Conservation (phyloP, 2,113 vertebrate species). For the Bubalus kerabau region DNA sequence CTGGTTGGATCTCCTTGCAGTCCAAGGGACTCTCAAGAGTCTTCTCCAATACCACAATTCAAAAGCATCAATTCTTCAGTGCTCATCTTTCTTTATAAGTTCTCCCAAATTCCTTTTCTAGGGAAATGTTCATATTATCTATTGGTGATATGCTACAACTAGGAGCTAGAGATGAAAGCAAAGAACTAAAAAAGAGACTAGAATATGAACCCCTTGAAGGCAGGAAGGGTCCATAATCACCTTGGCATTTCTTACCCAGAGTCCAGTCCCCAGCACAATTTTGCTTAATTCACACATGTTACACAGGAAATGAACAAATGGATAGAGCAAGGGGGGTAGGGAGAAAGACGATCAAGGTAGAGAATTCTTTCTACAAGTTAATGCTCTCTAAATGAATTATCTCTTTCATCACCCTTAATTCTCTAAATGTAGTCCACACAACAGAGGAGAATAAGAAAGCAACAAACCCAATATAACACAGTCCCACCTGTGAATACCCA, state of each 20-base stretch:
- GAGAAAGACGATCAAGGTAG: background rate
- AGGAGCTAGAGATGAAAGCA: background rate
- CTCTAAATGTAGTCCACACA: background rate
- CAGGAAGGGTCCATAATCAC: background rate
- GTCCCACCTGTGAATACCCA: background rate
- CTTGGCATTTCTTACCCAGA: background rate
- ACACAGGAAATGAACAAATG: background rate
- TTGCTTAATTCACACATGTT: background rate
- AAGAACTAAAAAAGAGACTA: background rate
- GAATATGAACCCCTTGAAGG: background rate
- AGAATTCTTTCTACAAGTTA: background rate
- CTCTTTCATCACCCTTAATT: background rate
- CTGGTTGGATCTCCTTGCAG: background rate
- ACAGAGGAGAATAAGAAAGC: background rate
- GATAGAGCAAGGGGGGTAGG: background rate
- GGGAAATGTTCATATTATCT: background rate
- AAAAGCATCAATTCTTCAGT: background rate
- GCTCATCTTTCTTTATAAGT: background rate
- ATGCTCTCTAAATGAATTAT: background rate
- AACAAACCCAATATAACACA: background rate
- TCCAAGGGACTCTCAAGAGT: background rate
- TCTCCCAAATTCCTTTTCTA: background rate
- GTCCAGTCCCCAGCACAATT: background rate
- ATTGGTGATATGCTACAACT: background rate
- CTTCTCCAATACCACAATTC: background rate